A percentile compares a stretch with the other conserved stretches of the same genome.
phyloP scores from a whole-genome alignment of 1,140 invertebrate species.

The Philopotamus ludificatus region DNA sequence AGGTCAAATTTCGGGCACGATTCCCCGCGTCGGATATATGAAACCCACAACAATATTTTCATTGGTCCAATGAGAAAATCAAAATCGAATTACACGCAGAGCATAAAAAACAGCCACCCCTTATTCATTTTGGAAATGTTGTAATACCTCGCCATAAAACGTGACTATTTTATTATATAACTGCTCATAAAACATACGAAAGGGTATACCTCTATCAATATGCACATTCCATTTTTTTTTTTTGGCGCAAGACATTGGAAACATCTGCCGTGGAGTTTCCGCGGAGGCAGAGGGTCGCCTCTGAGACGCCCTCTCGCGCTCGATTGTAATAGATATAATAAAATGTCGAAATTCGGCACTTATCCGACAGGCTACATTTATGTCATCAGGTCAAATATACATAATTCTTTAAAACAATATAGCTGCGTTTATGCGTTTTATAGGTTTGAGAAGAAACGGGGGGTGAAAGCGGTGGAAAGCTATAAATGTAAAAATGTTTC shows the following conservation, averaged over 20 bases:
- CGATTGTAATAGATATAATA: constrained; percentile 38
- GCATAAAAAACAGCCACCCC: constrained; percentile 6
- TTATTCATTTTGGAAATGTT: constrained; percentile 34
- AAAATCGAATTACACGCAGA: neutral
- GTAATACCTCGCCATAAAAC: constrained; percentile 35
- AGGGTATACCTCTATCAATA: constrained; percentile 33
- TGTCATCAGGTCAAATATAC: constrained; percentile 39
- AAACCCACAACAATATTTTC: too few species aligned
- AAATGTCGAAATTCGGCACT: constrained; percentile 35
- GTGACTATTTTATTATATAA: constrained; percentile 39
- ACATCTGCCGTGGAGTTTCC: constrained; percentile 26
- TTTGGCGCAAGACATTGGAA: constrained; percentile 19
- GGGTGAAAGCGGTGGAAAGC: neutral
- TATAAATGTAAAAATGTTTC: constrained; percentile 34
- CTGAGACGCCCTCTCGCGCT: neutral
- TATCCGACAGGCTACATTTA: constrained; percentile 25
- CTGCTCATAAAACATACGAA: constrained; percentile 33
- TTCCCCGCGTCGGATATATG: neutral
- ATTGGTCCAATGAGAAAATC: constrained; percentile 1
- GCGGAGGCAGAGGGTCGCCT: neutral
- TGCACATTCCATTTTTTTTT: constrained; percentile 32
- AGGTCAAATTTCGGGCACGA: neutral
- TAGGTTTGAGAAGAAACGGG: constrained; percentile 22
- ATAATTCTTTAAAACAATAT: constrained; percentile 25
- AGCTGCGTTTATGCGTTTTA: constrained; percentile 33